A percentile compares a stretch with the other conserved stretches of the same genome.
These are phyloP conservation scores for Narcine bancroftii DNA, from an alignment of 2,113 vertebrate genomes.

Conservation along the genomic window DNA sequence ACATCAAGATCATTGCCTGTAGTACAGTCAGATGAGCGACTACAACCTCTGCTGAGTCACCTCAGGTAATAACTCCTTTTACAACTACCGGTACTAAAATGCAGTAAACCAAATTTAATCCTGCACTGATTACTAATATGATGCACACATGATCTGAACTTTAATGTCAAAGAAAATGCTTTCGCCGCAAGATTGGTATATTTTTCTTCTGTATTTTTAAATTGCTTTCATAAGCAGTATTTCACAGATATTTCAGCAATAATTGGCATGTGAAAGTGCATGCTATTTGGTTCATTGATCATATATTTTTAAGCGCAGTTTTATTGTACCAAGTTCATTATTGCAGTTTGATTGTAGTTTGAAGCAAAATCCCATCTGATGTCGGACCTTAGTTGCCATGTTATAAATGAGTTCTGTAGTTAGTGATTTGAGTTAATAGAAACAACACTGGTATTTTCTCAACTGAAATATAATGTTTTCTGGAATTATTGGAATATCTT, in stretches of 20 bases:
- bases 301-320: neutral
- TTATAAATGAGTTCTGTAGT: neutral
- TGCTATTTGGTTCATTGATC: neutral
- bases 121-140: neutral
- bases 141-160: neutral
- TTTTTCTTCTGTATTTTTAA: neutral
- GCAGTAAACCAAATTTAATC: neutral
- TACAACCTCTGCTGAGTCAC: slow-evolving; percentile 89
- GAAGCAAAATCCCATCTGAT: neutral
- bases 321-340: neutral
- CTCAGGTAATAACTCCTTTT: slow-evolving; percentile 72
- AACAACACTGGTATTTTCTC: neutral
- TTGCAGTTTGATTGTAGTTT: neutral
- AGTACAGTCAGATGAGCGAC: slow-evolving; percentile 86
- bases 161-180: neutral
- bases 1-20: slow-evolving; percentile 80
- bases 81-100: slow-evolving; percentile 27
- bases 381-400: neutral
- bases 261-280: neutral
- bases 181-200: neutral
- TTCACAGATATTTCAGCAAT: neutral
- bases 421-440: neutral
- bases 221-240: slow-evolving; percentile 11
- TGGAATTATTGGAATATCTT: neutral
- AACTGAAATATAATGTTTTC: neutral